These are phyloP conservation scores for Pyxicephalus adspersus DNA, from an alignment of 2,113 vertebrate species.

Conservation along the genomic window DNA sequence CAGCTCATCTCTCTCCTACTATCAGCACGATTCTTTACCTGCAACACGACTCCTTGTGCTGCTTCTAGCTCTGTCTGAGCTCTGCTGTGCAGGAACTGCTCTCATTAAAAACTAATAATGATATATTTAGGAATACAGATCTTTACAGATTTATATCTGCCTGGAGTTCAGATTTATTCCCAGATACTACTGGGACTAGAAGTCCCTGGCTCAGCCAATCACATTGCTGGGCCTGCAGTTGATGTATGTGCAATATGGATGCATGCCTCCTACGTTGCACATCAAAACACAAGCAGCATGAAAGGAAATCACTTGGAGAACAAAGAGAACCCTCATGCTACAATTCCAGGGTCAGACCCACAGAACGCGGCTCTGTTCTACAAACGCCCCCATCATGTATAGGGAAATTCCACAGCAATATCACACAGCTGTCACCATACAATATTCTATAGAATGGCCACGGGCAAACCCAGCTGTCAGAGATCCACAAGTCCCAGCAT, in stretches of 20 bases:
- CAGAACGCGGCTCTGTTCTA: background rate
- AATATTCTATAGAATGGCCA: too few relatives aligned
- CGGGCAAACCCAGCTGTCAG: too few relatives aligned
- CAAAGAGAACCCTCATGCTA: background rate
- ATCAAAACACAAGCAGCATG: constrained; percentile 1
- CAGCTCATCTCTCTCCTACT: too few relatives aligned
- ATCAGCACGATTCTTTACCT: too few relatives aligned
- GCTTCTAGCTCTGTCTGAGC: too few relatives aligned
- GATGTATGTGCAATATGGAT: background rate
- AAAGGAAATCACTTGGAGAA: background rate
- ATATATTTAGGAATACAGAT: too few relatives aligned
- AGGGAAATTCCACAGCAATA: background rate
- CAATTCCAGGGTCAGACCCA: background rate
- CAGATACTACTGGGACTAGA: background rate
- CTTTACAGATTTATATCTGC: too few relatives aligned
- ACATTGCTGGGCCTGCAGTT: background rate
- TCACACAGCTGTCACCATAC: constrained; percentile 52
- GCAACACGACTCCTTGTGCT: too few relatives aligned
- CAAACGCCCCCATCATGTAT: background rate
- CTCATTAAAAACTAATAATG: too few relatives aligned
- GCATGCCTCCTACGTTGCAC: background rate
- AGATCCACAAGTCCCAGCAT: too few relatives aligned
- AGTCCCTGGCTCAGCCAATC: background rate
- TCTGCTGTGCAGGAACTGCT: too few relatives aligned
- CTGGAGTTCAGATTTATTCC: too few relatives aligned